These are phyloP conservation scores for Sisyra nigra DNA, from an alignment of 2,888 invertebrate genomes.

Conservation along the genomic window DNA sequence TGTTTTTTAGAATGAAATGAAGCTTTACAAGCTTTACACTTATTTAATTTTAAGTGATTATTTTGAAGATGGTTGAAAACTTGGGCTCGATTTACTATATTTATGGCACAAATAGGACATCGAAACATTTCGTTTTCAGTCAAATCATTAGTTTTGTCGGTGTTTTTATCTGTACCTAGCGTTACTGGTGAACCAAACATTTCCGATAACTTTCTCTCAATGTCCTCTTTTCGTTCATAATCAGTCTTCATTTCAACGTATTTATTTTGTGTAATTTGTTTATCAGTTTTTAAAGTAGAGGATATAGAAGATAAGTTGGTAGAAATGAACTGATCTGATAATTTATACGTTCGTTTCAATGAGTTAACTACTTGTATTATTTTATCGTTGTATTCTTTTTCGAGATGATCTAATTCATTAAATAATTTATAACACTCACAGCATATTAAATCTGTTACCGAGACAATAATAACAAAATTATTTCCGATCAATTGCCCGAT, in stretches of 20 bases:
- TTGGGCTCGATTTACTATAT: slow-evolving; percentile 24
- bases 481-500: slow-evolving; percentile 31
- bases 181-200: slow-evolving; percentile 10
- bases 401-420: slow-evolving; percentile 30
- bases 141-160: slow-evolving; percentile 28
- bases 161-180: neutral
- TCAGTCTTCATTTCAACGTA: neutral
- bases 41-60: slow-evolving; percentile 1
- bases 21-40: slow-evolving; percentile 26
- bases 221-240: slow-evolving; percentile 20
- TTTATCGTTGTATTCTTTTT: slow-evolving; percentile 28
- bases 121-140: slow-evolving; percentile 13
- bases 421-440: slow-evolving; percentile 28
- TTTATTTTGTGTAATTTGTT: neutral
- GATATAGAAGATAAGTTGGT: neutral
- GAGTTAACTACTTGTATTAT: slow-evolving; percentile 14
- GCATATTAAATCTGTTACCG: slow-evolving; percentile 29
- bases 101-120: slow-evolving; percentile 27
- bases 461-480: slow-evolving; percentile 30
- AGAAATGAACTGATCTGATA: slow-evolving; percentile 6
- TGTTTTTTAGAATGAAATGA: slow-evolving; percentile 27
- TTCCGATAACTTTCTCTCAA: slow-evolving; percentile 15
- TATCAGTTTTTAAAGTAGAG: neutral
- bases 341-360: slow-evolving; percentile 16
- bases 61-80: slow-evolving; percentile 22